These are phyloP conservation scores for Fopius arisanus DNA, from an alignment of 1,140 invertebrate species.

Conservation along the genomic window DNA sequence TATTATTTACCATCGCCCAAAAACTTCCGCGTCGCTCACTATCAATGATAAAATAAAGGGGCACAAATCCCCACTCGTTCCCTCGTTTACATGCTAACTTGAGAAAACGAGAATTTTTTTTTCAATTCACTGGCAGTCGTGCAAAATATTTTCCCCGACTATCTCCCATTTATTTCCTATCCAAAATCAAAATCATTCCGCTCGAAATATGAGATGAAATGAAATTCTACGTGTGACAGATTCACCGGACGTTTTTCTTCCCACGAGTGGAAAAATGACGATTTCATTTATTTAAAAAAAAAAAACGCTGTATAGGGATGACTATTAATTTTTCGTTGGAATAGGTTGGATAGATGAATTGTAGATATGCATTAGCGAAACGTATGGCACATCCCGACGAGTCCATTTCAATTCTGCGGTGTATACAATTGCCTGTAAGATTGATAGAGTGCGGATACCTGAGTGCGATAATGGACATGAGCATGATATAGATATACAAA, in stretches of 20 bases:
- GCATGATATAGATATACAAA: not conserved
- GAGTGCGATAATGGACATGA: not conserved
- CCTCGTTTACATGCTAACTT: slow-evolving; percentile 6
- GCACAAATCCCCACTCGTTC: slow-evolving; percentile 34
- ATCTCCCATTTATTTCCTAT: too few species aligned
- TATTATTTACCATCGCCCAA: slow-evolving; percentile 46
- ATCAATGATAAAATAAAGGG: slow-evolving; percentile 53
- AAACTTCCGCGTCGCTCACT: slow-evolving; percentile 48
- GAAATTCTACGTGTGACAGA: not conserved
- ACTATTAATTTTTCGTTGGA: slow-evolving; percentile 2
- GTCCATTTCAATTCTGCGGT: slow-evolving; percentile 5
- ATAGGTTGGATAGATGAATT: not conserved
- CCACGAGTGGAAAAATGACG: not conserved
- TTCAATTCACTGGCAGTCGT: too few species aligned
- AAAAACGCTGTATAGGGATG: not conserved
- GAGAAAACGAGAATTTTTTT: not conserved
- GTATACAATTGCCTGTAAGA: slow-evolving; percentile 11
- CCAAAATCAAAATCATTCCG: too few species aligned
- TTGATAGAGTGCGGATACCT: slow-evolving; percentile 10
- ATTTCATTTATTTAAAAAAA: too few species aligned
- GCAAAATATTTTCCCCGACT: too few species aligned
- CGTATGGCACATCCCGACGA: not conserved
- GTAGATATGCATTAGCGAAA: slow-evolving; percentile 18
- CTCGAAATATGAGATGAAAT: too few species aligned
- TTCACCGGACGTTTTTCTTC: not conserved